phyloP scores from a whole-genome alignment of 2,888 invertebrate genomes.

The Xanthia togata region DNA sequence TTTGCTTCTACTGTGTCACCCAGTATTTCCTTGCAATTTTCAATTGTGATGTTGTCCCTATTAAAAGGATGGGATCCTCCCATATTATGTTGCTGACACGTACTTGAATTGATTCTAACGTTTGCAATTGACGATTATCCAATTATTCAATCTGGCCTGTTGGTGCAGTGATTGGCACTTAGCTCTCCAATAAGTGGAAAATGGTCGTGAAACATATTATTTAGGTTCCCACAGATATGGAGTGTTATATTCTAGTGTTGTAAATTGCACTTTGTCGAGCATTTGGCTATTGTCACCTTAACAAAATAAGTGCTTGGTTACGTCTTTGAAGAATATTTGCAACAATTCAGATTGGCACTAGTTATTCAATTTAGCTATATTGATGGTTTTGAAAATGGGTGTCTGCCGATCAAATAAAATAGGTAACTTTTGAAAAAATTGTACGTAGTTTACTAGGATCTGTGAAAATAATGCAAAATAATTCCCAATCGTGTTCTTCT shows the following conservation, averaged over 20 bases:
- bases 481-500: constrained; percentile 2
- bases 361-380: constrained; percentile 22
- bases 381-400: not conserved
- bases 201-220: constrained; percentile 26
- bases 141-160: constrained; percentile 48
- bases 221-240: constrained; percentile 18
- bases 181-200: constrained; percentile 37
- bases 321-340: constrained; percentile 20
- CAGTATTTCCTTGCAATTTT: constrained; percentile 46
- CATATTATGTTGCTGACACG: constrained; percentile 44
- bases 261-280: constrained; percentile 36
- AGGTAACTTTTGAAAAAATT: not conserved
- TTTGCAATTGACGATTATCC: constrained; percentile 52
- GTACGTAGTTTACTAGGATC: no score
- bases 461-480: constrained; percentile 3
- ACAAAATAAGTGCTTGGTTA: constrained; percentile 23
- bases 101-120: constrained; percentile 39
- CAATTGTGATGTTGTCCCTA: constrained; percentile 34
- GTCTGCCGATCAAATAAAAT: not conserved
- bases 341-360: constrained; percentile 5
- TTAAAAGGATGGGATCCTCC: constrained; percentile 34
- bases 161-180: constrained; percentile 63
- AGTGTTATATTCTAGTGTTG: constrained; percentile 12
- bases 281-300: constrained; percentile 15
- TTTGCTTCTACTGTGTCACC: constrained; percentile 22